Evolutionary conservation across 2,888 invertebrate species (phyloP).

Genomic region (Acheta domesticus): DNA sequence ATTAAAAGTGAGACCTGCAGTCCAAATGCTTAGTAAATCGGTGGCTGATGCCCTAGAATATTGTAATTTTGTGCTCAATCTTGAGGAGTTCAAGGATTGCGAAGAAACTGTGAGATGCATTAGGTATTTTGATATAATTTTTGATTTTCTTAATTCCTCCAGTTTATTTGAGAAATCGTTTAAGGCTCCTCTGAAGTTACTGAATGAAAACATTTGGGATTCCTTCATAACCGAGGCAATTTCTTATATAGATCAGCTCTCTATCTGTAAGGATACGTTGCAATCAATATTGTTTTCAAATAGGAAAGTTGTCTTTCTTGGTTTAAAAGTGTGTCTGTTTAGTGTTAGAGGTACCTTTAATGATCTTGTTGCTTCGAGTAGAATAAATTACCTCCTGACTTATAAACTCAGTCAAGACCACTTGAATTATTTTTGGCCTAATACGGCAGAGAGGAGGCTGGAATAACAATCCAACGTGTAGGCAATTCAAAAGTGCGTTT

Average conservation of each 20-base stretch:
- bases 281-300: neutral
- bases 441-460: slow-evolving; percentile 32
- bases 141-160: neutral
- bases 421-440: slow-evolving; percentile 32
- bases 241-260: neutral
- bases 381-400: slow-evolving; percentile 26
- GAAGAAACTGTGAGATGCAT: neutral
- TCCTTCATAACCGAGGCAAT: neutral
- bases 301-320: neutral
- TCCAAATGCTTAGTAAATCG: neutral
- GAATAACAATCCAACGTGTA: slow-evolving; percentile 35
- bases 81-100: neutral
- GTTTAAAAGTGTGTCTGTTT: neutral
- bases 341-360: neutral
- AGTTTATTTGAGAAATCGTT: neutral
- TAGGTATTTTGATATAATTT: neutral
- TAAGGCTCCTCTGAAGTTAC: neutral
- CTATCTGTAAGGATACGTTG: neutral
- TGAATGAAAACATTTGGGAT: neutral
- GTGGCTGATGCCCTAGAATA: neutral
- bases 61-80: neutral
- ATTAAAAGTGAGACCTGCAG: neutral
- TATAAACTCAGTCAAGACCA: slow-evolving; percentile 34
- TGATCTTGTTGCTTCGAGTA: neutral
- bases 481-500: slow-evolving; percentile 29